phyloP scores from a whole-genome alignment of 2,113 vertebrate species.

The Eubucco bourcierii region DNA sequence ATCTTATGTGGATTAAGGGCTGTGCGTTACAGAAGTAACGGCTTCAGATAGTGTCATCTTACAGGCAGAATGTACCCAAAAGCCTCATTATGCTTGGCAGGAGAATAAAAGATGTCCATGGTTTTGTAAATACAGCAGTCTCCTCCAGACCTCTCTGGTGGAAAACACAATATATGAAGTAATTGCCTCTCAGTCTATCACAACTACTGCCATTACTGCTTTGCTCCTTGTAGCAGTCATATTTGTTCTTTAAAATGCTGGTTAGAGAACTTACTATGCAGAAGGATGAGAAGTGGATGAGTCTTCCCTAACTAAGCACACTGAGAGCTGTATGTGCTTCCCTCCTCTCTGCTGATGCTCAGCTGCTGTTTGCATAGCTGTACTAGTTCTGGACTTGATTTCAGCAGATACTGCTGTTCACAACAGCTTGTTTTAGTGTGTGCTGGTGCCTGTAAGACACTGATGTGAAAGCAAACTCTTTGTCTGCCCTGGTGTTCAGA shows the following conservation, averaged over 20 bases:
- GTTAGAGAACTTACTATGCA: constrained; percentile 1
- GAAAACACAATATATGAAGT: constrained; percentile 28
- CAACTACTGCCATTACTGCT: background rate
- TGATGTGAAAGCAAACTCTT: background rate
- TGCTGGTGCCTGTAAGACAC: background rate
- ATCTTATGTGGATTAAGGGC: constrained; percentile 40
- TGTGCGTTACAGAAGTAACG: background rate
- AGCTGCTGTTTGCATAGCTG: background rate
- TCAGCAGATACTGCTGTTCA: background rate
- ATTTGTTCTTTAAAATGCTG: constrained; percentile 19
- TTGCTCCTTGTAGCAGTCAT: background rate
- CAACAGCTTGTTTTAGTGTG: background rate
- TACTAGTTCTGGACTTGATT: background rate
- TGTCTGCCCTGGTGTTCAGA: background rate
- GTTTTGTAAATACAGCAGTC: constrained; percentile 4
- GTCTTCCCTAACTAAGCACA: background rate
- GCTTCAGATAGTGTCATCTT: background rate
- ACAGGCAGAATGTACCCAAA: constrained; percentile 4
- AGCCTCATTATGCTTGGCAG: background rate
- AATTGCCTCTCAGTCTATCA: constrained; percentile 30
- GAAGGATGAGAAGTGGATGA: background rate
- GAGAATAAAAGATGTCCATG: constrained; percentile 19
- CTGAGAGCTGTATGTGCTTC: background rate
- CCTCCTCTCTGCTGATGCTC: background rate
- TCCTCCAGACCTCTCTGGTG: background rate